Base-by-base conservation (phyloP, 2,113 vertebrate genomes). In the Ophiodon elongatus region DNA sequence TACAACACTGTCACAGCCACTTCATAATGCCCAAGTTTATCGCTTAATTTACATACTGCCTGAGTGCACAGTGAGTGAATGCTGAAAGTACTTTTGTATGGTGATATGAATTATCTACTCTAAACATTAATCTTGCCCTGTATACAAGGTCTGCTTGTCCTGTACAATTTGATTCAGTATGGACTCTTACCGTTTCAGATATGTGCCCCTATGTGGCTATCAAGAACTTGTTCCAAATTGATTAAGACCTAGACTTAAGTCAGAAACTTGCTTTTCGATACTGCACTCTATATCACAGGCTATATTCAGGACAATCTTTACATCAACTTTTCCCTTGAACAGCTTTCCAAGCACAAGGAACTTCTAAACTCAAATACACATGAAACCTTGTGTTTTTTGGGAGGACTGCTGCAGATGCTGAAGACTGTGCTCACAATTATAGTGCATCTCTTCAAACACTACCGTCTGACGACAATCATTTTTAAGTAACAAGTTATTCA, bases 81-180 rank as follows among this genome's bases (percentile, higher is more conserved):
- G 29, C 63, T 52, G 33, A 33, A 37, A 52, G 45, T 13, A 39
- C n/a, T 64, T 35, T 9, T 63, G 8, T 52, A 25, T 57, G 35
- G 4, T 31, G 64, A 83, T 62, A 43, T 50, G 56, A 60, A 68
- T 73, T 29, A 82, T 83, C 35, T 14, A 19, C 33, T 73, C 9
- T 15, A 29, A 35, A 52, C 31, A 29, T 62, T 68, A 50, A 80
- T 83, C 67, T 41, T 9, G 13, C 31, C n/a, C 37, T 29, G 23
- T 56, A 29, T 7, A 25, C 43, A 54, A n/a, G 23, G 45, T 52
- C 41, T 82, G 59, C 45, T 54, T 29, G 29, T 70, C 47, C 45
- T 50, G 66, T 23, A 33, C 33, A 63, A 39, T 33, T 17, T 56
- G 45, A 33, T 59, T 54, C 41, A 45, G 6, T 47, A 6, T 59